phyloP scores from a whole-genome alignment of 2,113 vertebrate genomes.

The Lanius collurio region DNA sequence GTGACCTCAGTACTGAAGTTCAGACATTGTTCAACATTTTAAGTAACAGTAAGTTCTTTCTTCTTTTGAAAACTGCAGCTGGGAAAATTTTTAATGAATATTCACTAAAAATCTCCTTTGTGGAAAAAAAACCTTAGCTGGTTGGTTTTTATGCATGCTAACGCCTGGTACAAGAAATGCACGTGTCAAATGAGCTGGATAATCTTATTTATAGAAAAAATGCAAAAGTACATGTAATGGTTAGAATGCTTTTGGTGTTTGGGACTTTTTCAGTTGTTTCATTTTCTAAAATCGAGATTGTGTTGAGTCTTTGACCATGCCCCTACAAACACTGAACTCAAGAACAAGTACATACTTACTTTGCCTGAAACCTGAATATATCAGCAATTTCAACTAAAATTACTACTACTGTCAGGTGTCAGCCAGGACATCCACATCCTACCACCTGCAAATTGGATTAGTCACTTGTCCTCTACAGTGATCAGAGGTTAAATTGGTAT shows the following conservation, averaged over 20 bases:
- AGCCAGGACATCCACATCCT: neutral
- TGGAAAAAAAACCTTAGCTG: neutral
- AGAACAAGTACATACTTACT: neutral
- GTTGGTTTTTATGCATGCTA: neutral
- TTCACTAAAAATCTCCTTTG: neutral
- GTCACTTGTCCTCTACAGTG: neutral
- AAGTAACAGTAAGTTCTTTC: neutral
- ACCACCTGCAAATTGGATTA: neutral
- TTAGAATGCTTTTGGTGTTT: neutral
- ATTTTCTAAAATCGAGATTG: neutral
- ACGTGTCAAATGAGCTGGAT: neutral
- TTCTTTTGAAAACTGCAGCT: neutral
- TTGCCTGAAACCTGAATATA: neutral
- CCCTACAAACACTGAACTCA: neutral
- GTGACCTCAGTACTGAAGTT: conserved; percentile 30
- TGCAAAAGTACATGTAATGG: neutral
- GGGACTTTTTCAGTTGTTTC: neutral
- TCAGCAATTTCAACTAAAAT: neutral
- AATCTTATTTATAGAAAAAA: neutral
- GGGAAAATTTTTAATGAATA: neutral
- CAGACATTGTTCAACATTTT: conserved; percentile 55
- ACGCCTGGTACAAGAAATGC: neutral
- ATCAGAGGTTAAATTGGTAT: neutral
- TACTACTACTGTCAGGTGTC: neutral
- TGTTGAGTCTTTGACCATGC: neutral